Evolutionary conservation across 2,888 invertebrate genomes (phyloP).

Genomic region (Deroplatys truncata): DNA sequence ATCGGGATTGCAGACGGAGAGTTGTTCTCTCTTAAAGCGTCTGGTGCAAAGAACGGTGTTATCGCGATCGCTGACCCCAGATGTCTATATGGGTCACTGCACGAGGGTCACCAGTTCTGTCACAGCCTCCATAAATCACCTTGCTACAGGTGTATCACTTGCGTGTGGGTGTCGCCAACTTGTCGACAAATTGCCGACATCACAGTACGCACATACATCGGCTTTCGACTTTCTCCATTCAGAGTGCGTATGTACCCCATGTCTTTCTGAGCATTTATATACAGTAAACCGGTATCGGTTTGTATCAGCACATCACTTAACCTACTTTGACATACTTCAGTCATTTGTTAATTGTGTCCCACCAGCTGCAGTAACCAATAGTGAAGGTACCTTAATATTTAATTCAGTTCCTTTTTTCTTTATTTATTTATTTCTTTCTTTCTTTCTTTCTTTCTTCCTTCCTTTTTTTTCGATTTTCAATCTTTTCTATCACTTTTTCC

Average conservation of each 20-base stretch:
- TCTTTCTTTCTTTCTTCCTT: too few species aligned
- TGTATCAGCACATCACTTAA: neutral
- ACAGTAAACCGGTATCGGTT: neutral
- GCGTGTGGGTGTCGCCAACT: neutral
- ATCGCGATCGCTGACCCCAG: neutral
- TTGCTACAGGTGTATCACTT: neutral
- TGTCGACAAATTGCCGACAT: neutral
- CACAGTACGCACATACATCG: neutral
- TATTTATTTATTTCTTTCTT: too few species aligned
- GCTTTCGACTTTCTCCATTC: neutral
- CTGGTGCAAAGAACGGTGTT: neutral
- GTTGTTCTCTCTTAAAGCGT: too few species aligned
- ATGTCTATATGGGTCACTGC: neutral
- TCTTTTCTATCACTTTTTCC: too few species aligned
- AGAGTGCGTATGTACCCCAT: neutral
- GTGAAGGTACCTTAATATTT: too few species aligned
- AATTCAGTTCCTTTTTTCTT: too few species aligned
- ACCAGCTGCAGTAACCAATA: too few species aligned
- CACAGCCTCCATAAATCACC: neutral
- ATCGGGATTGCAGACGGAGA: too few species aligned
- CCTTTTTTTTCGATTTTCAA: too few species aligned
- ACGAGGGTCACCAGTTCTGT: neutral
- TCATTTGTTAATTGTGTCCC: neutral
- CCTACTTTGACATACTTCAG: neutral
- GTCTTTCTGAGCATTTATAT: neutral